Percentiles rank a stretch among this genome's conserved stretches.
phyloP scores from a whole-genome alignment of 2,888 invertebrate species.

The Drosophila differens region DNA sequence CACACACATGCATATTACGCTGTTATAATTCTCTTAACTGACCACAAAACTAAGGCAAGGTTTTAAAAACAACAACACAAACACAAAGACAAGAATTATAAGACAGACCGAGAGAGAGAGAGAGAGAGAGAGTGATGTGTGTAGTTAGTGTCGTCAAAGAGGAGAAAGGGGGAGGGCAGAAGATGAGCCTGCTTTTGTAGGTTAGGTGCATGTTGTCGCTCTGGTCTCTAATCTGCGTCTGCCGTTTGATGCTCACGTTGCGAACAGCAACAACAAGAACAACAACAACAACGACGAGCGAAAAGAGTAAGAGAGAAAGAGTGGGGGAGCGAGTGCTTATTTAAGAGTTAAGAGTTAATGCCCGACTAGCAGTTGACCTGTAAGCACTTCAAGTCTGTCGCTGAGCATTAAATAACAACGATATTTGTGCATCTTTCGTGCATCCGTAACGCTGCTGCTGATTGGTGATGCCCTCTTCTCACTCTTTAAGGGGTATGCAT shows the following conservation, averaged over 20 bases:
- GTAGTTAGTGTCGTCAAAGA: background rate
- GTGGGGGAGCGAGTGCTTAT: slow-evolving; percentile 23
- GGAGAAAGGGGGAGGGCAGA: too few species aligned
- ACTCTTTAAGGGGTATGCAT: background rate
- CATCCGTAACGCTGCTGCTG: background rate
- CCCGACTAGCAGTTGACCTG: background rate
- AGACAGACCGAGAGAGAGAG: background rate
- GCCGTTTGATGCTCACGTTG: slow-evolving; percentile 60
- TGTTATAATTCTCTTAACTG: slow-evolving; percentile 38
- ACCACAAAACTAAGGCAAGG: slow-evolving; percentile 29
- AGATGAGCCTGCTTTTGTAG: background rate
- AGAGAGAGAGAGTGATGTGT: background rate
- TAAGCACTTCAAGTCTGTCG: background rate
- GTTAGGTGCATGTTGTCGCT: slow-evolving; percentile 50
- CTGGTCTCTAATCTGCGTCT: slow-evolving; percentile 65
- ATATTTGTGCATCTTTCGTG: background rate
- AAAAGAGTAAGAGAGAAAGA: slow-evolving; percentile 20
- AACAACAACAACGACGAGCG: slow-evolving; percentile 8
- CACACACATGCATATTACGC: background rate
- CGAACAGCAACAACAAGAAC: slow-evolving; percentile 27
- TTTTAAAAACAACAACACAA: background rate
- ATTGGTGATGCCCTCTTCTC: background rate
- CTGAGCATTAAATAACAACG: background rate
- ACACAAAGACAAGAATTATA: background rate
- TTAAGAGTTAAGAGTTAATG: background rate